Evolutionary conservation across 30 jellyfish, hydroid and myxozoan genomes (phyloP), one percentile per base, ranked within the genome.

Genomic region (Calvadosia cruxmelitensis): DNA sequence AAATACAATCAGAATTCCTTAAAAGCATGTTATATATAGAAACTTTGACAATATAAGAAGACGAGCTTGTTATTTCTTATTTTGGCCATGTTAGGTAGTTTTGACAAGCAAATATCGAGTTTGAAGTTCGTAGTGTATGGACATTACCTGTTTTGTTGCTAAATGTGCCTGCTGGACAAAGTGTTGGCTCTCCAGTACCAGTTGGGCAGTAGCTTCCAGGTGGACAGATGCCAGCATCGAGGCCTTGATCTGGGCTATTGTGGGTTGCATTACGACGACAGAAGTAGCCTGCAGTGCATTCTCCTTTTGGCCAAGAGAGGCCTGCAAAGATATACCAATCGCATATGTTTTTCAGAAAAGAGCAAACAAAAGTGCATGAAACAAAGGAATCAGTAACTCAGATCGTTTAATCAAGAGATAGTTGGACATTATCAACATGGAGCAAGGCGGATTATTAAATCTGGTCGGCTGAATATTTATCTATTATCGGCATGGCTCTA

Each of bases 141-240:
- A 5, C 33, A 26, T 12, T 63, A 91, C 99, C 99, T 80, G 92
- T 77, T 53, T 68, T 76, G 35, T 81, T 78, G 66, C 79, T 75
- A 61, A 50, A 91, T 33, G 99, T 76, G 34, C 99, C 99, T 49
- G 82, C 67, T 3, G 95, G 95, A 66, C 99, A 91, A 13, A 53
- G 72, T n/a, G 72, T 63, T 51, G 99, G 99, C 57, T 82, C 95
- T 24, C 95, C 99, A 27, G 95, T 82, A 0, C 92, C 99, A 3
- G 67, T 77, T 26, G 95, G 95, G 52, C 99, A 91, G 69, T 50
- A 91, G 27, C 65, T 76, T 3, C 99, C 99, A 31, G 33, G 78
- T 32, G 99, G 99, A 61, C 99, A 91, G 27, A 77, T 78, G 34
- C 82, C 78, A 13, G 99, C 99, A 82, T 82, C 93, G 12, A 63